Base-by-base conservation (phyloP, 2,797 vertebrate genomes). In the Acrocephalus scirpaceus region DNA sequence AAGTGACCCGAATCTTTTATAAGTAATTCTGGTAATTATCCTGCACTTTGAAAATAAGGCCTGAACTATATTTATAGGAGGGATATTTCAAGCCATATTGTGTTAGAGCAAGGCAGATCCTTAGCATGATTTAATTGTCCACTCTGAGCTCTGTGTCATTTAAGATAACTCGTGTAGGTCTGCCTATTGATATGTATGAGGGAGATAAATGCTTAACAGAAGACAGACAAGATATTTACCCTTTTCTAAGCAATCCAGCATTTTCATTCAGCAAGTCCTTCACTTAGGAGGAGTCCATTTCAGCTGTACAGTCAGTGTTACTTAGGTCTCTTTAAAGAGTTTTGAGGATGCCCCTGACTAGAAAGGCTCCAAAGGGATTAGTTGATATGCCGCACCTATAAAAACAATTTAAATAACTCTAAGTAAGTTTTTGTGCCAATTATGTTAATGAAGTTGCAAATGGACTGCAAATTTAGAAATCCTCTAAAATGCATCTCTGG, bases 21-120 rank as follows among this genome's bases (percentile, higher is more conserved):
- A 96, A 94, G 67, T 88, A 95, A 92, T 97, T 96, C 70, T 94
- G 75, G 81, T 96, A 95, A 95, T 97, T 95, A 96, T 95, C 86
- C 80, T 95, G 76, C 22, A 82, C 82, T 92, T 96, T 93, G 88
- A 72, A 96, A 97, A 27, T 91, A 87, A 97, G 36, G 17, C 8
- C 51, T 90, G 86, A 96, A 94, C 72, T 96, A 74, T 89, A 96
- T 96, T 97, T 97, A 92, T 87, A 86, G 47, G 32, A 84, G 44
- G 36, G n/a, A 47, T 72, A 72, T 75, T 89, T 32, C 47, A 92
- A 97, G 82, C 90, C 44, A 34, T 79, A 23, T 40, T 48, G 30
- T 57, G 16, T 76, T 93, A 74, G 77, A 88, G 70, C 51, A 88
- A 94, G 32, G 67, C 81, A 92, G 53, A 74, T 84, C 67, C 48